These are phyloP conservation scores for Thereva nobilitata DNA, from an alignment of 2,888 invertebrate genomes.

Conservation along the genomic window DNA sequence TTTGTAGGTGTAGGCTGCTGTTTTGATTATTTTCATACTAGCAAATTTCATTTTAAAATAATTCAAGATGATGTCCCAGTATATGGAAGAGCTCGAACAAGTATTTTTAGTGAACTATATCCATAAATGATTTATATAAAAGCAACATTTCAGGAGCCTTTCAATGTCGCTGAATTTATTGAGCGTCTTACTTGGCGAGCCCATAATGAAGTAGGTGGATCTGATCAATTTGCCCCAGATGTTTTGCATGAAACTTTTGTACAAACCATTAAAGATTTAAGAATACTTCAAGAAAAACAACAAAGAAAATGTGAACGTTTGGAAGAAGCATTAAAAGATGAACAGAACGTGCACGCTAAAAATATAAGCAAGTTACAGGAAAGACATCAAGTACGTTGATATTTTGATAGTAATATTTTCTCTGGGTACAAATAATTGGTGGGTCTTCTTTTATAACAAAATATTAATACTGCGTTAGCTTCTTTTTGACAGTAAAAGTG, in stretches of 20 bases:
- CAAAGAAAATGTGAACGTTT: conserved; percentile 83
- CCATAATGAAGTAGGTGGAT: conserved; percentile 70
- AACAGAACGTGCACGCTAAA: conserved; percentile 80
- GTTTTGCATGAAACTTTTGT: conserved; percentile 89
- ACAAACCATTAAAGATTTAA: conserved; percentile 84
- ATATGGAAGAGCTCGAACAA: too few relatives aligned
- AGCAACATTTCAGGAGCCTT: conserved; percentile 76
- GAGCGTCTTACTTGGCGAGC: conserved; percentile 95
- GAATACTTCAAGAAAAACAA: conserved; percentile 79
- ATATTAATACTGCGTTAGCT: too few relatives aligned
- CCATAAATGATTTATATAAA: too few relatives aligned
- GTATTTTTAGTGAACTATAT: too few relatives aligned
- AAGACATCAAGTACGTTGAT: conserved; percentile 71
- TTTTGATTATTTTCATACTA: too few relatives aligned
- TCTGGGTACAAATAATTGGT: background rate
- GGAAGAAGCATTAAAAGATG: conserved; percentile 80
- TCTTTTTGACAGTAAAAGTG: too few relatives aligned
- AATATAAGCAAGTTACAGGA: conserved; percentile 82
- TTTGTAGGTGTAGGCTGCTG: too few relatives aligned
- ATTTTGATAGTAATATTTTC: conserved; percentile 8
- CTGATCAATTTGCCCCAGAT: conserved; percentile 81
- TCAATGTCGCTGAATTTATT: conserved; percentile 96
- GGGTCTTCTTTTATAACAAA: too few relatives aligned
- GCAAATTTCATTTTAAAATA: background rate
- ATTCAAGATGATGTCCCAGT: background rate